phyloP scores from a whole-genome alignment of 2,113 vertebrate genomes.

The Nyctereutes procyonoides region DNA sequence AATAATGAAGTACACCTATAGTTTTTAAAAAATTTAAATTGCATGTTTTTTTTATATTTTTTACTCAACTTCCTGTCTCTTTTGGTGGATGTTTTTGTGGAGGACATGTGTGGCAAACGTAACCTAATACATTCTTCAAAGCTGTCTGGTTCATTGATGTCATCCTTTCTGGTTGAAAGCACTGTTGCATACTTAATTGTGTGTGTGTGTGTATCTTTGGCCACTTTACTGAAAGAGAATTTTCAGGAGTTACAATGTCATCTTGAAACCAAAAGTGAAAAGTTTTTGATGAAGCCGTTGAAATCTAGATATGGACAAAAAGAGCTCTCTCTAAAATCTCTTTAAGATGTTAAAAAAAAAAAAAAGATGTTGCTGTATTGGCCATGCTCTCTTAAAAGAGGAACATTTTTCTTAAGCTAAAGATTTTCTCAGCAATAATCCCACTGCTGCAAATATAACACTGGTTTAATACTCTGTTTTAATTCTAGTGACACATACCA shows the following conservation, averaged over 20 bases:
- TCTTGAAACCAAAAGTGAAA: neutral
- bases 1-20: neutral
- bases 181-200: neutral
- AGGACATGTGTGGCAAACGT: neutral
- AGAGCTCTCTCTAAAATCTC: neutral
- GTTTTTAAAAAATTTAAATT: neutral
- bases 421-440: slow-evolving; percentile 20
- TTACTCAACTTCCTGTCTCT: neutral
- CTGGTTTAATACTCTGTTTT: slow-evolving; percentile 35
- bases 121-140: neutral
- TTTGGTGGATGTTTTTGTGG: slow-evolving; percentile 12
- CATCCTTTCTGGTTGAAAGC: neutral
- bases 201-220: neutral
- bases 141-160: neutral
- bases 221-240: neutral
- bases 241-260: neutral
- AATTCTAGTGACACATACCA: neutral
- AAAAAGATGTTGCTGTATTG: neutral
- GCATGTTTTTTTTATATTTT: neutral
- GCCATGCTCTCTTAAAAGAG: neutral
- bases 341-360: neutral
- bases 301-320: neutral
- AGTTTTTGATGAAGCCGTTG: neutral
- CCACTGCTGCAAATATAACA: neutral
- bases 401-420: neutral